These are phyloP conservation scores for Mycetomoellerius zeteki DNA, from an alignment of 1,140 invertebrate species.

Conservation along the genomic window DNA sequence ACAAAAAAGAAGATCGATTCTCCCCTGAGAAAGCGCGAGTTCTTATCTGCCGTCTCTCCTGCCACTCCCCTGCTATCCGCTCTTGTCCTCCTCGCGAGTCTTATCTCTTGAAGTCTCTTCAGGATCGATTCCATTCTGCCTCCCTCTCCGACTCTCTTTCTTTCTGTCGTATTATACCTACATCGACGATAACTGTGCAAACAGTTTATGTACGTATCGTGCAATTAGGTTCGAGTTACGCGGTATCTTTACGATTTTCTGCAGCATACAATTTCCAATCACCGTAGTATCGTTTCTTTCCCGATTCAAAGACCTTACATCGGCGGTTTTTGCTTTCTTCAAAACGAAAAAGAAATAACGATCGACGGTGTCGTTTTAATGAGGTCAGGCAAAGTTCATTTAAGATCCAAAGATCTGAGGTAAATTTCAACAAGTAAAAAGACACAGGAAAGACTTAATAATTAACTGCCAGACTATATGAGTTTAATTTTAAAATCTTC, in stretches of 20 bases:
- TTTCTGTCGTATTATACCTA: neutral
- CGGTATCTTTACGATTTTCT: constrained; percentile 24
- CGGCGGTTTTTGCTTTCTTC: neutral
- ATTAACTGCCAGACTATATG: neutral
- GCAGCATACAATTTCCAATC: constrained; percentile 34
- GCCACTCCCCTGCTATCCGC: constrained; percentile 4
- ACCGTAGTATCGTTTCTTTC: neutral
- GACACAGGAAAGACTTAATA: constrained; percentile 18
- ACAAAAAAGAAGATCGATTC: constrained; percentile 39
- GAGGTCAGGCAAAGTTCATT: constrained; percentile 21
- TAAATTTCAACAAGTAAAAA: constrained; percentile 2
- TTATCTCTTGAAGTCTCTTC: constrained; percentile 53
- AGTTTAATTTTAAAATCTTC: constrained; percentile 28
- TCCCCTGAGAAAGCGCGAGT: constrained; percentile 36
- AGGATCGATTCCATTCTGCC: constrained; percentile 24
- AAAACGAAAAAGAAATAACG: neutral
- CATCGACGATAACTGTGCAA: constrained; percentile 43
- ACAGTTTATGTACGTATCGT: constrained; percentile 39
- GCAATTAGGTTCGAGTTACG: constrained; percentile 55
- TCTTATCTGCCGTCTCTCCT: constrained; percentile 37
- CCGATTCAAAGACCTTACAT: neutral
- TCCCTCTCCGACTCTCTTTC: neutral
- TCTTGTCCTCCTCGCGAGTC: constrained; percentile 51
- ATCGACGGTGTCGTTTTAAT: constrained; percentile 18
- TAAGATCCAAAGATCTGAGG: neutral